Conservation (phyloP, 2,113 vertebrate species). For the Antennarius striatus region DNA sequence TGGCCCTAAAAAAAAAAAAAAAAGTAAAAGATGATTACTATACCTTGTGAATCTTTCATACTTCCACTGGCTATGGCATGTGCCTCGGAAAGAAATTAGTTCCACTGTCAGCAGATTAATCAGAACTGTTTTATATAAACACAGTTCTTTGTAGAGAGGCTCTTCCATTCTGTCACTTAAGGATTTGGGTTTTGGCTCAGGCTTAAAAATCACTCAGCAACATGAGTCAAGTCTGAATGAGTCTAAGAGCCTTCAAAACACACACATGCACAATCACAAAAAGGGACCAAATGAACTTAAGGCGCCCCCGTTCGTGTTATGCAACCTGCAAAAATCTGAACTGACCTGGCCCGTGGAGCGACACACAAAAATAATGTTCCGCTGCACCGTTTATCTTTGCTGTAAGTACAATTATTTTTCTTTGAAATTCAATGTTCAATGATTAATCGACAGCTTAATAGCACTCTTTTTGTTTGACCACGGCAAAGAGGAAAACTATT, state of each 20-base stretch:
- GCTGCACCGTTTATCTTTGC: too few species aligned
- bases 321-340: constrained; percentile 18
- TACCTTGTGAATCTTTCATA: neutral
- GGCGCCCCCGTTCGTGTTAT: constrained; percentile 22
- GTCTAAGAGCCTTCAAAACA: constrained; percentile 5
- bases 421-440: too few species aligned
- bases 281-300: constrained; percentile 21
- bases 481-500: too few species aligned
- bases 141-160: constrained; percentile 15
- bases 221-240: constrained; percentile 13
- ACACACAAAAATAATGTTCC: constrained; percentile 4
- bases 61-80: constrained; percentile 28
- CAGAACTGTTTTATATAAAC: constrained; percentile 32
- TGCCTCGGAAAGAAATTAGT: constrained; percentile 22
- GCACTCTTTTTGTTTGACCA: too few species aligned
- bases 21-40: constrained; percentile 13
- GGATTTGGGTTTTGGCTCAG: constrained; percentile 36
- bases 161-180: constrained; percentile 18
- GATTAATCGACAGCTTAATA: too few species aligned
- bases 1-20: constrained; percentile 84
- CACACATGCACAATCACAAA: neutral
- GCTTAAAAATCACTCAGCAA: constrained; percentile 47
- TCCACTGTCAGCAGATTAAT: constrained; percentile 40
- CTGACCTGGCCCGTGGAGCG: constrained; percentile 8
- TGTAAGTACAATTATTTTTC: too few species aligned